Percentiles rank a stretch among this genome's conserved stretches.
Conservation (phyloP, 1,140 invertebrate genomes). For the Sarcophaga bullata region DNA sequence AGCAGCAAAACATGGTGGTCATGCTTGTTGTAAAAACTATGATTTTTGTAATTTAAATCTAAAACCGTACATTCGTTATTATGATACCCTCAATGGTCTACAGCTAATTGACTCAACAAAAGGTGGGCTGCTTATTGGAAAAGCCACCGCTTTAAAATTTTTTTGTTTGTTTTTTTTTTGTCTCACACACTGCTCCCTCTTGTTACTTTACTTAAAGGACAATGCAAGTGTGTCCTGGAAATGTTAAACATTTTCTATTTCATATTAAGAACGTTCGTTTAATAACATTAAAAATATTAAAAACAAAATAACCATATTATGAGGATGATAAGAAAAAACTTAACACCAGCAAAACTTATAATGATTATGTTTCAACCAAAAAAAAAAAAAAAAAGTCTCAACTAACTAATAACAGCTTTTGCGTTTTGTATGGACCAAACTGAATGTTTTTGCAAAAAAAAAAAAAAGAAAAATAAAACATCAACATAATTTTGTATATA, state of each 20-base stretch:
- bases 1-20: conserved; percentile 53
- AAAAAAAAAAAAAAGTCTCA: background rate
- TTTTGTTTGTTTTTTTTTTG: background rate
- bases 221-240: conserved; percentile 21
- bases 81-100: background rate
- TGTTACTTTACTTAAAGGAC: background rate
- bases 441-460: background rate
- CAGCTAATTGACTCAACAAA: conserved; percentile 10
- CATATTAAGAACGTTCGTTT: conserved; percentile 13
- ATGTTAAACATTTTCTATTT: conserved; percentile 12
- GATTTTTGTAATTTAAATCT: conserved; percentile 74
- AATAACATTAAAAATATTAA: background rate
- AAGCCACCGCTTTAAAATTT: conserved; percentile 13
- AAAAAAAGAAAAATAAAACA: background rate
- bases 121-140: conserved; percentile 8
- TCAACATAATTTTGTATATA: background rate
- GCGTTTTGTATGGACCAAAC: conserved; percentile 13
- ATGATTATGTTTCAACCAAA: background rate
- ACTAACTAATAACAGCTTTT: conserved; percentile 15
- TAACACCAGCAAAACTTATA: background rate
- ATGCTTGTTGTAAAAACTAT: conserved; percentile 70
- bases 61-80: conserved; percentile 44
- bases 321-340: background rate
- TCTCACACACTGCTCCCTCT: conserved; percentile 26
- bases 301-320: background rate